Base-by-base conservation (phyloP, 2,888 invertebrate species). In the Adelphocoris suturalis region DNA sequence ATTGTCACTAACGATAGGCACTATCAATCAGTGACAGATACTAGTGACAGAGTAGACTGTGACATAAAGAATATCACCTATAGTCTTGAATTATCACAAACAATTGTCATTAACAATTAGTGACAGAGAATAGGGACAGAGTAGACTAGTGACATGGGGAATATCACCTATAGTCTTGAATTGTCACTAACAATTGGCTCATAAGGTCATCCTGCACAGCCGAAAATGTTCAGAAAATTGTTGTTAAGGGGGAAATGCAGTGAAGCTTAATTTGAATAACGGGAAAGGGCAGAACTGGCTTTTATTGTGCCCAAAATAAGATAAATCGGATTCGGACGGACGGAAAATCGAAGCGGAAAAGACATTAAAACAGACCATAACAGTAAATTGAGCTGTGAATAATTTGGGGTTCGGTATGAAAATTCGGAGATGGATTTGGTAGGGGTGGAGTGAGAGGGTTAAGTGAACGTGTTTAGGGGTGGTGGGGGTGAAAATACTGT, bases 331-430 rank as follows among this genome's bases (percentile, higher is more conserved):
- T 14, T 14, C 85, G 27, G 19, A 46, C 27, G 23, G 28, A 85
- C 28, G 28, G 19, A 68, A 86, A 61, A 61, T 61, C 61, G 28
- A 68, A 37, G 37, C n/a, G 23, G 46, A 37, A 37, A 61, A 27
- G 28, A 68, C 57, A 86, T 46, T 61, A 46, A 86, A 68, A 61
- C 86, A 16, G 61, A 68, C 68, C 68, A 27, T 68, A 28, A 61
- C 86, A 61, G 86, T 86, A 86, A 86, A 86, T 86, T 86, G 37
- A 61, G 75, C 68, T 47, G 86, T 86, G 47, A 86, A 86, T 86
- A 86, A 86, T 86, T 86, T 68, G 68, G 86, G 46, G 37, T 61
- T 61, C 19, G 19, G 61, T 61, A 61, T 61, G 61, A 61, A 61
- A 61, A 61, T 61, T 61, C n/a, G 61, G 61, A 16, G 61, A 19